Conservation (phyloP, 30 jellyfish, hydroid and myxozoan genomes). For the Sanderia malayensis region DNA sequence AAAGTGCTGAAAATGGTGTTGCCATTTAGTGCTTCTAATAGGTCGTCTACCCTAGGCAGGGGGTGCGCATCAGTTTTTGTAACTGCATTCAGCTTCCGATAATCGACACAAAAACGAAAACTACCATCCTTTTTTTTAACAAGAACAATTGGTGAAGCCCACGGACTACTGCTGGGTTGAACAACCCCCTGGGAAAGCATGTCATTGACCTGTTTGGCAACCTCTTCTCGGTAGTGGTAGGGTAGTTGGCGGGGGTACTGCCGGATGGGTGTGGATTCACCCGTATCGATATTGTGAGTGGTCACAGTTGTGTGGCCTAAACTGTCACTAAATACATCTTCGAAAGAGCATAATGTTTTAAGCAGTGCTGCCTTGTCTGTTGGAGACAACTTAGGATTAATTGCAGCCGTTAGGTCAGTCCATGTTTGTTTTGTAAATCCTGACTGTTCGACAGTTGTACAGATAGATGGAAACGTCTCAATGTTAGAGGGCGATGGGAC, state of each 20-base stretch:
- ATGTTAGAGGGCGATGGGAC: constrained; percentile 15
- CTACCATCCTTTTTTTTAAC: not conserved
- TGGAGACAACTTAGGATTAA: constrained; percentile 38
- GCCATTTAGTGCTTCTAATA: constrained; percentile 10
- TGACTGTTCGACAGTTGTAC: constrained; percentile 27
- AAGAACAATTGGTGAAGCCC: constrained; percentile 41
- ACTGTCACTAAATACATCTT: constrained; percentile 37
- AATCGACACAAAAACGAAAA: not conserved
- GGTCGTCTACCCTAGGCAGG: constrained; percentile 9
- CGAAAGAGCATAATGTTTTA: constrained; percentile 23
- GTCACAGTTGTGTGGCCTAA: constrained; percentile 38
- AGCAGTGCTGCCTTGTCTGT: constrained; percentile 17
- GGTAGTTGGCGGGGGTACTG: constrained; percentile 45
- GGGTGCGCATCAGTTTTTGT: constrained; percentile 33
- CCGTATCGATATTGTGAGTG: constrained; percentile 21
- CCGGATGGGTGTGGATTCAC: constrained; percentile 29
- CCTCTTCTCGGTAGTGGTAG: constrained; percentile 20
- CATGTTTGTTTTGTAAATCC: constrained; percentile 20
- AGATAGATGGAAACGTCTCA: not conserved
- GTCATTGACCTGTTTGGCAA: constrained; percentile 6
- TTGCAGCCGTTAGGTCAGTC: constrained; percentile 28
- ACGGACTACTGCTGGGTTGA: constrained; percentile 22
- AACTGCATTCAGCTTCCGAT: constrained; percentile 1
- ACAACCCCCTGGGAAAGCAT: constrained; percentile 13
- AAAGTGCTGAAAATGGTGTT: too few relatives aligned